These are phyloP conservation scores for zebrafish (Danio rerio) DNA, from an alignment of 2,113 vertebrate species.

Conservation along the genomic window DNA sequence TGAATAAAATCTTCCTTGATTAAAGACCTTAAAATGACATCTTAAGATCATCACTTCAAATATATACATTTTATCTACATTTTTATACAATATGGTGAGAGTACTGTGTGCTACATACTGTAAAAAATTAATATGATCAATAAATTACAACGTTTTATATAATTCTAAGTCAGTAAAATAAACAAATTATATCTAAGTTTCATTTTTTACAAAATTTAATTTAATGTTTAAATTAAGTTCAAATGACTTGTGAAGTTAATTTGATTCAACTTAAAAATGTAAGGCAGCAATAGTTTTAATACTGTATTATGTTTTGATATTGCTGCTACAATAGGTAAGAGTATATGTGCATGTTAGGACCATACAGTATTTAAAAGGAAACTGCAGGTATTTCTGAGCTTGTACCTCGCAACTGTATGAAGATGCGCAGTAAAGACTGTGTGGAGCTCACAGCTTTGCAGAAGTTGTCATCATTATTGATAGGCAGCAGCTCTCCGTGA, in stretches of 20 bases:
- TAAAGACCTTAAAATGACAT: neutral
- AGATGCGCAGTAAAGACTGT: slow-evolving; percentile 53
- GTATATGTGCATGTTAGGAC: neutral
- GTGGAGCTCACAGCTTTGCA: slow-evolving; percentile 51
- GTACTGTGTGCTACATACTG: no score
- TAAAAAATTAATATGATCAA: no score
- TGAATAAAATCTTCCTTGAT: neutral
- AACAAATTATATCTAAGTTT: neutral
- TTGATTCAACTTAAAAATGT: no score
- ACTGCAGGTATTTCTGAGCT: neutral
- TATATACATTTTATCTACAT: neutral
- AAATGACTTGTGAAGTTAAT: no score
- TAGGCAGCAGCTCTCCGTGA: slow-evolving; percentile 58
- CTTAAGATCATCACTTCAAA: neutral
- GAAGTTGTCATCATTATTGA: slow-evolving; percentile 61
- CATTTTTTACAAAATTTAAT: neutral
- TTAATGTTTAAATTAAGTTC: no score
- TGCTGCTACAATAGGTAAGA: neutral
- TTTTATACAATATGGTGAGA: no score
- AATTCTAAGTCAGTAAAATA: no score
- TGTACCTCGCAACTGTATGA: slow-evolving; percentile 55
- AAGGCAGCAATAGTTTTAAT: no score
- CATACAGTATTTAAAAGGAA: neutral
- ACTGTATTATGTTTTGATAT: neutral
- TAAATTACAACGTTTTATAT: no score